phyloP scores from a whole-genome alignment of 1,140 invertebrate genomes.

The Lamellibrachia luymesi region DNA sequence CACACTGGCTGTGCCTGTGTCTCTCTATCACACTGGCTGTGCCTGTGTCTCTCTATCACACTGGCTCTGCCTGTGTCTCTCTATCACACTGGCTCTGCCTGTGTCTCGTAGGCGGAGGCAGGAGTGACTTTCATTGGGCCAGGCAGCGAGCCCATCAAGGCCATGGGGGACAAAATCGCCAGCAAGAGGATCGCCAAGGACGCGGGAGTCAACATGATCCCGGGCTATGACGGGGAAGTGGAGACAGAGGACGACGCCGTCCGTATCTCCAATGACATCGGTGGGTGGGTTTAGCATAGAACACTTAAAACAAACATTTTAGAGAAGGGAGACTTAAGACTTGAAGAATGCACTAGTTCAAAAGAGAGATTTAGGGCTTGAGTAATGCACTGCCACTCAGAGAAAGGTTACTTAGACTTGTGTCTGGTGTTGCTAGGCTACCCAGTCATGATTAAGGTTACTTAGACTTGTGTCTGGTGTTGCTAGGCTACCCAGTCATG shows the following conservation, averaged over 20 bases:
- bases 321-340: not conserved
- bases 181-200: slow-evolving; percentile 70
- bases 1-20: not conserved
- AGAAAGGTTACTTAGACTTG: too few species aligned
- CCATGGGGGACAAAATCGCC: slow-evolving; percentile 75
- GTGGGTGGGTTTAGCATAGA: slow-evolving; percentile 37
- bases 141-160: slow-evolving; percentile 64
- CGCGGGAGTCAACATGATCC: slow-evolving; percentile 69
- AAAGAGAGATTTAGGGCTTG: not conserved
- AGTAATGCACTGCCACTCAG: not conserved
- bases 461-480: not conserved
- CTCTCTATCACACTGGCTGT: not conserved
- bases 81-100: not conserved
- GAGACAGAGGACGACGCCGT: slow-evolving; percentile 66
- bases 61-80: not conserved
- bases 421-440: not conserved
- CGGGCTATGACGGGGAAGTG: slow-evolving; percentile 59
- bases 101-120: slow-evolving; percentile 54
- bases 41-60: not conserved
- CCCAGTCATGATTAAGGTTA: slow-evolving; percentile 74
- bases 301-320: too few species aligned
- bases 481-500: slow-evolving; percentile 71
- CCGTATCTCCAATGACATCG: slow-evolving; percentile 65
- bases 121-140: slow-evolving; percentile 69
- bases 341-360: not conserved